Evolutionary conservation across 2,888 invertebrate genomes (phyloP), one percentile per base, ranked within the genome.

Genomic region (Acanthacorydalis orientalis): DNA sequence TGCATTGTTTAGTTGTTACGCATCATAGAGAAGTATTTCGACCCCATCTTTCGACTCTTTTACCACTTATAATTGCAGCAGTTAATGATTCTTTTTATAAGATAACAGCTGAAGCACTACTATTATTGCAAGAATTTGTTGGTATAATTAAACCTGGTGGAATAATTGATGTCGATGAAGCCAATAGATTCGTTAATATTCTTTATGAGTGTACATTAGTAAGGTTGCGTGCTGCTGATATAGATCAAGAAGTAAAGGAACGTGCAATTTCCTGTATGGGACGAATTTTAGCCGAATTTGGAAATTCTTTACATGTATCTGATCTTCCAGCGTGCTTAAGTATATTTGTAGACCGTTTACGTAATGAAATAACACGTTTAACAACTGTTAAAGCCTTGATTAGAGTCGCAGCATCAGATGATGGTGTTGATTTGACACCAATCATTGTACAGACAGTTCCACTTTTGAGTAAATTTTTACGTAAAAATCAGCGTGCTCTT

Each of bases 241-340:
- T 97, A 60, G 98, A 98, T 69, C 97, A 98, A 64, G 98, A 98
- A 68, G 97, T 98, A 0, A 97, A 98, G 65, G 98, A 98, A 62
- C 77, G 93, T 23, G 95, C 98, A 9, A 97, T 98, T 52, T 86
- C 92, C 1, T 92, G 96, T 57, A 90, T 92, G 83, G 93, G 95
- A 11, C 91, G 95, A 65, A 83, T 96, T 44, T 78, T 97, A 44
- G 85, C 89, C 51, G 89, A 90, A 64, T 79, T 96, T 55, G 95
- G 93, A 0, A 92, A 95, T 64, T 78, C 80, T 55, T 66, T 95
- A 45, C 72, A 80, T 64, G 73, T 74, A 50, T 63, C 69, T 46
- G 90, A 95, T 63, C 70, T 96, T 48, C 77, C 76, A 1, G 76
- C 79, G 6, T 96, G 95, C 63, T 72, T 98, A 52, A 95, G 96